A percentile compares a stretch with the other conserved stretches of the same genome.
These are phyloP conservation scores for Anthoscopus minutus DNA, from an alignment of 2,113 vertebrate species.

Conservation along the genomic window DNA sequence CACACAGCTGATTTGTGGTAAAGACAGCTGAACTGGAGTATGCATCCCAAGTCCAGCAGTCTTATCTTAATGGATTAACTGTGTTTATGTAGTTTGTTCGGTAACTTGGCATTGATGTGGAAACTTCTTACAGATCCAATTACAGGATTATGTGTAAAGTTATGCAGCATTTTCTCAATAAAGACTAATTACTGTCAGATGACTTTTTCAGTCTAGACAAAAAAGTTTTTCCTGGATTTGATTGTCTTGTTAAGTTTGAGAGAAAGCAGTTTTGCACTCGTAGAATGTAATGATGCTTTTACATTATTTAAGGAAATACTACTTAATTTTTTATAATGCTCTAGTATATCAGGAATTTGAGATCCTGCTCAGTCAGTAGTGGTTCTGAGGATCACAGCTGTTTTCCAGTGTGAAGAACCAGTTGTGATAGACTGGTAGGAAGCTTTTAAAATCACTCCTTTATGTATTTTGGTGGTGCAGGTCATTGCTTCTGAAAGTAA, in stretches of 20 bases:
- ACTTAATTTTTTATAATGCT: slow-evolving; percentile 56
- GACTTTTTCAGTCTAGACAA: not conserved
- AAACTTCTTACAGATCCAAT: not conserved
- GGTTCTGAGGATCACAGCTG: not conserved
- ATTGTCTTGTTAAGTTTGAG: not conserved
- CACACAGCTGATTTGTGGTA: not conserved
- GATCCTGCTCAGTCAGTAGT: not conserved
- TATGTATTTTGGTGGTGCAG: not conserved
- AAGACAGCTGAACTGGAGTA: not conserved
- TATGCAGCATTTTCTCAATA: not conserved
- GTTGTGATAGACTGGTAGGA: not conserved
- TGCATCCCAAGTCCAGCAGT: not conserved
- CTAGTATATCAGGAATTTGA: slow-evolving; percentile 24
- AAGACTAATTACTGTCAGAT: not conserved
- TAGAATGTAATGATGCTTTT: not conserved
- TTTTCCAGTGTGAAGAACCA: not conserved
- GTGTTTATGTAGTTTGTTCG: not conserved
- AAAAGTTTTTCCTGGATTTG: not conserved
- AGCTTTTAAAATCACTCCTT: not conserved
- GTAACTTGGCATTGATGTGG: not conserved
- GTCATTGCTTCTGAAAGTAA: not conserved
- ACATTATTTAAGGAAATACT: slow-evolving; percentile 47
- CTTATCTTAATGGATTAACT: not conserved
- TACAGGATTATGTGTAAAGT: not conserved
- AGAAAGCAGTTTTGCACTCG: not conserved